Conservation (phyloP, 2,113 vertebrate species). For the Phaetusa simplex region DNA sequence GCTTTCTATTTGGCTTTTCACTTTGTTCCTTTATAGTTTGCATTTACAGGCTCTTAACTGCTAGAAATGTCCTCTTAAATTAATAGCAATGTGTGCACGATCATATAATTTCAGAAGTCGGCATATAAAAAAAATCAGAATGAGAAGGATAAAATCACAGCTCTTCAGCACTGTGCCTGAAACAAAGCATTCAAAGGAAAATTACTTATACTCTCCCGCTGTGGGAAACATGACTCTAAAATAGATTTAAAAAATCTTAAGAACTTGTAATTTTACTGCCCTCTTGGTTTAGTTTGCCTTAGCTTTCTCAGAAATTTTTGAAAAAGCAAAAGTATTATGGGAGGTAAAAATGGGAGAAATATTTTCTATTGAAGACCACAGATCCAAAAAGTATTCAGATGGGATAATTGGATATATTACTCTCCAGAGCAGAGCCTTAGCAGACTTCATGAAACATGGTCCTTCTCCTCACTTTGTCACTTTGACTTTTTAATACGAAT, state of each 20-base stretch:
- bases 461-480: neutral
- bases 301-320: neutral
- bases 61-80: neutral
- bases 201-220: neutral
- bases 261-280: neutral
- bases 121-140: neutral
- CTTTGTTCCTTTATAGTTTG: neutral
- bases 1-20: neutral
- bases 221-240: neutral
- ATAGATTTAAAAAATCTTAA: neutral
- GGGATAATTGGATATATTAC: neutral
- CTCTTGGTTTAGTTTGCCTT: neutral
- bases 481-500: neutral
- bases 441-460: neutral
- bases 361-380: neutral
- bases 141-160: neutral
- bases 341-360: neutral
- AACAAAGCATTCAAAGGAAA: neutral
- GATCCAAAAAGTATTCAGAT: neutral
- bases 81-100: neutral
- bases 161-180: neutral
- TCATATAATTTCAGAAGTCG: neutral
- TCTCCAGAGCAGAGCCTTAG: neutral
- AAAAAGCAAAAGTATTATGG: neutral
- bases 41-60: neutral